Evolutionary conservation across 1,140 invertebrate genomes (phyloP).

Genomic region (Tetramorium simillimum): DNA sequence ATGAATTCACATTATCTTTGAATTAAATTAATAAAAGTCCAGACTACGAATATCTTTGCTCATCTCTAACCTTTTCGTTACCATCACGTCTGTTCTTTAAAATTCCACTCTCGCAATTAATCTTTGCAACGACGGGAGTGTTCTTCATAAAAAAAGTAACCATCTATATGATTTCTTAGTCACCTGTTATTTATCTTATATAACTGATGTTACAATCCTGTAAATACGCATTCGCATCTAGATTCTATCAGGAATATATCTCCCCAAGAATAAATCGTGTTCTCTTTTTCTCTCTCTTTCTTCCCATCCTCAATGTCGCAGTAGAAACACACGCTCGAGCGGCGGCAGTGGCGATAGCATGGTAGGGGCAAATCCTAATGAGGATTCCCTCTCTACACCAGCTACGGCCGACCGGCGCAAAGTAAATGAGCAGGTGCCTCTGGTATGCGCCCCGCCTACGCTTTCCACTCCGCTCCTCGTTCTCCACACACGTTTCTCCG

Average conservation of each 20-base stretch:
- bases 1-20: background rate
- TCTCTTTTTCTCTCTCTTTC: constrained; percentile 13
- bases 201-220: constrained; percentile 29
- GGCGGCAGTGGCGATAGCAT: constrained; percentile 55
- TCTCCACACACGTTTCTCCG: constrained; percentile 37
- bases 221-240: constrained; percentile 20
- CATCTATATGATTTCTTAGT: constrained; percentile 13
- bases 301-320: constrained; percentile 27
- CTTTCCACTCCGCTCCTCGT: constrained; percentile 76
- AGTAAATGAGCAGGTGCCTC: constrained; percentile 82
- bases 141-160: constrained; percentile 2
- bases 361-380: constrained; percentile 76
- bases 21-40: background rate
- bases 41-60: background rate
- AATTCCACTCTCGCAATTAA: constrained; percentile 24
- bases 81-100: background rate
- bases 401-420: constrained; percentile 61
- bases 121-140: background rate
- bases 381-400: constrained; percentile 69
- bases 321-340: constrained; percentile 20
- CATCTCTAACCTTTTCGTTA: background rate
- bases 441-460: constrained; percentile 82
- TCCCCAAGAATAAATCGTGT: constrained; percentile 29
- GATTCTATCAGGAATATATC: constrained; percentile 28
- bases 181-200: constrained; percentile 31